A percentile compares a stretch with the other conserved stretches of the same genome.
Evolutionary conservation across 2,797 vertebrate species (phyloP).

Genomic region (Pteropus rufus): DNA sequence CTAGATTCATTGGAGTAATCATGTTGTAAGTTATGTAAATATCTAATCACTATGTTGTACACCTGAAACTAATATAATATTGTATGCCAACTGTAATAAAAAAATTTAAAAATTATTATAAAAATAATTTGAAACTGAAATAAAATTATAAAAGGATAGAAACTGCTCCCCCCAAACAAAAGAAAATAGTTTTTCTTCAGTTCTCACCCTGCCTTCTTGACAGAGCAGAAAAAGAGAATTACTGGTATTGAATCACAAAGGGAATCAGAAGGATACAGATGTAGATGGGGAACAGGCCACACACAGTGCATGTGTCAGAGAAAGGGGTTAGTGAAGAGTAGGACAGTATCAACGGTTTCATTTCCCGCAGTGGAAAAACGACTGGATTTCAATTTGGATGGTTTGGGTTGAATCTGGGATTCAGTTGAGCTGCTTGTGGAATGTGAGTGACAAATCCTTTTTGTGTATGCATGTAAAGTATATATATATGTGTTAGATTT

Average conservation of each 20-base stretch:
- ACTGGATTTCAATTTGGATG: not conserved
- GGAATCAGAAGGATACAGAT: not conserved
- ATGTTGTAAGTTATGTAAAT: too few species aligned
- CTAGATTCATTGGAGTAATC: too few species aligned
- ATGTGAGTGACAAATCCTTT: not conserved
- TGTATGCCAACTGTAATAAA: too few species aligned
- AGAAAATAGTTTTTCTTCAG: constrained; percentile 49
- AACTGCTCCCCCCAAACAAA: too few species aligned
- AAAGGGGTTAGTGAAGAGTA: not conserved
- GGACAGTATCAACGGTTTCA: not conserved
- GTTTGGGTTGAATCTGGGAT: not conserved
- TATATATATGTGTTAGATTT: not conserved
- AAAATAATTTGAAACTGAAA: too few species aligned
- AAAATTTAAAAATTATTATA: too few species aligned
- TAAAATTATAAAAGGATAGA: too few species aligned
- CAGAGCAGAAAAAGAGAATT: constrained; percentile 34
- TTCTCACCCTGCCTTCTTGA: not conserved
- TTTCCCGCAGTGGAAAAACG: not conserved
- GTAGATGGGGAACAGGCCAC: not conserved
- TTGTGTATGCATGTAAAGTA: not conserved
- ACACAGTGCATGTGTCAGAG: accelerated
- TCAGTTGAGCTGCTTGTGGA: not conserved
- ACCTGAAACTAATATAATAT: too few species aligned
- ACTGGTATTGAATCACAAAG: not conserved
- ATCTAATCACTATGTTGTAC: too few species aligned